Evolutionary conservation across 2,888 invertebrate genomes (phyloP).

Genomic region (Cheilosia vernalis): DNA sequence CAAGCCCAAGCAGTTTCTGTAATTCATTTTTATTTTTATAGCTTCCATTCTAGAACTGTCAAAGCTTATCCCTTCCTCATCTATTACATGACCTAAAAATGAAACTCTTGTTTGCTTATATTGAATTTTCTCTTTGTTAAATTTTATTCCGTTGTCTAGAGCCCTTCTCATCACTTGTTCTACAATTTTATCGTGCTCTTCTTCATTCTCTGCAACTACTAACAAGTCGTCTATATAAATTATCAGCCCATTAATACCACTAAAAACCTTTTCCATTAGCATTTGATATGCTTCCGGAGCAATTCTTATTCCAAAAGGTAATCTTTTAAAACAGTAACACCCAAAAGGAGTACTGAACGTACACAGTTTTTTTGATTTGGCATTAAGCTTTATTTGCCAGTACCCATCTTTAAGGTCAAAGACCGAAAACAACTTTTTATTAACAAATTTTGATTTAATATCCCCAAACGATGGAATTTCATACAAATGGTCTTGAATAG

Average conservation of each 20-base stretch:
- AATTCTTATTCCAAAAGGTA: too few relatives aligned
- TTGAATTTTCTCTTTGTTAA: too few relatives aligned
- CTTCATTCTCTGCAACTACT: conserved; percentile 42
- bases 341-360: too few relatives aligned
- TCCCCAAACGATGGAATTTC: too few relatives aligned
- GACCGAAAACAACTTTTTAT: conserved; percentile 54
- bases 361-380: conserved; percentile 1
- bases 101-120: conserved; percentile 21
- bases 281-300: too few relatives aligned
- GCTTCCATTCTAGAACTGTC: conserved; percentile 23
- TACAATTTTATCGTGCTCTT: background rate
- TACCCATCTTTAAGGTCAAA: conserved; percentile 56
- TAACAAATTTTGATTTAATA: too few relatives aligned
- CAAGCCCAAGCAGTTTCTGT: conserved; percentile 38
- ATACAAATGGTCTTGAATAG: conserved; percentile 67
- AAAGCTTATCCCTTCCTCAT: background rate
- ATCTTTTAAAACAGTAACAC: too few relatives aligned
- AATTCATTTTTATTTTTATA: conserved; percentile 37
- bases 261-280: too few relatives aligned
- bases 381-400: conserved; percentile 48
- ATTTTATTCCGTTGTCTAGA: conserved; percentile 18
- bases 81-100: conserved; percentile 25
- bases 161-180: conserved; percentile 11
- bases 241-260: too few relatives aligned
- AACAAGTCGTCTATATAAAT: too few relatives aligned